Evolutionary conservation across 2,888 invertebrate genomes (phyloP), one percentile per base, ranked within the genome.

Genomic region (Thecocarcelia acutangulata): DNA sequence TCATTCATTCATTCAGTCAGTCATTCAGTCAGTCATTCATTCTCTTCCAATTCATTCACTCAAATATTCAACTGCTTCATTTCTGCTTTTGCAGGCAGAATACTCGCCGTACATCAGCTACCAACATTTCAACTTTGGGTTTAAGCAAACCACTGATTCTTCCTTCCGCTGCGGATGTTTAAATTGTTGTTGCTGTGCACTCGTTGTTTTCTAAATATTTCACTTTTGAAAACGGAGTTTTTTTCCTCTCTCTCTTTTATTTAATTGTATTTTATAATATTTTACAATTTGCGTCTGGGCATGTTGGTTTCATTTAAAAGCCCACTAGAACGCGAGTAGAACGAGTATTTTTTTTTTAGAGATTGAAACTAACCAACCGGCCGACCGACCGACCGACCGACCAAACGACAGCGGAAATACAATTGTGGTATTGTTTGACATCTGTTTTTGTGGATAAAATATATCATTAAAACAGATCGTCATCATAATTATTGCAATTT

Each of bases 151-250:
- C 82, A 82, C 78, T 82, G 82, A 78, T 78, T 82, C 82, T 82
- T 82, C 82, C 82, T 82, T 82, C 82, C 82, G 82, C 50, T 78
- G 56, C 82, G 82, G 82, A 82, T 82, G 82, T 82, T 82, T 75
- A 61, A 76, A 69, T 69, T 76, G 69, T 44, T 76, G 76, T 76
- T 76, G 69, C 42, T 75, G 28, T 59, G 28, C 24, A 52, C 46
- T 72, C 48, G 56, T 50, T 28, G 52, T 61, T 68, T 50, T 44
- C 61, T 28, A n/a, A 52, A 64, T 72, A 61, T 72, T 77, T 77
- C 72, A 40, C 48, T 72, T 80, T 75, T 68, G 19, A 63, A 58
- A 68, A 77, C 68, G 44, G 56, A 33, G 50, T 21, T 64, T 70
- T 61, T 44, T 54, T 21, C 40, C 61, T 78, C 21, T 44, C 48